Percentiles rank a stretch among this genome's conserved stretches.
These are phyloP conservation scores for Anastatus disparis DNA, from an alignment of 1,140 invertebrate species.

Conservation along the genomic window DNA sequence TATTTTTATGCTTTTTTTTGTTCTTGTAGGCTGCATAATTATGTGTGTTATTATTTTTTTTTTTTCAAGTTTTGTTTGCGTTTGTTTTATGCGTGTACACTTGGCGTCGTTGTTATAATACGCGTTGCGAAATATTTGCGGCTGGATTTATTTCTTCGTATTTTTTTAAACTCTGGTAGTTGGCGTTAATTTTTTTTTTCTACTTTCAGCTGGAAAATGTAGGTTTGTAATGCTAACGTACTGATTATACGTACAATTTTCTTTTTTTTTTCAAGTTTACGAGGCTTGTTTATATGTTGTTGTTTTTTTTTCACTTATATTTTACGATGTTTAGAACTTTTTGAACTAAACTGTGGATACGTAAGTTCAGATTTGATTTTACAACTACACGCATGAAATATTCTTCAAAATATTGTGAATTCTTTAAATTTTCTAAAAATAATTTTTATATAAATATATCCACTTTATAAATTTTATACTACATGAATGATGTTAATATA, in stretches of 20 bases:
- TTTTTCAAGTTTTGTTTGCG: not conserved
- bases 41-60: not conserved
- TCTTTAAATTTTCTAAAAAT: too few relatives aligned
- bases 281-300: not conserved
- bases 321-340: too few relatives aligned
- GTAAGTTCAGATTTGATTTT: too few relatives aligned
- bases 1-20: not conserved
- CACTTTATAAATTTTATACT: too few relatives aligned
- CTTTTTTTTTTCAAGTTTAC: too few relatives aligned
- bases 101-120: not conserved
- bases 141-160: not conserved
- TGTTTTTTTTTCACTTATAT: not conserved
- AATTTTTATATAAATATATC: too few relatives aligned
- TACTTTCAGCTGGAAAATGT: not conserved
- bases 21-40: not conserved
- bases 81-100: not conserved
- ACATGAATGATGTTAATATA: too few relatives aligned
- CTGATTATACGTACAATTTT: constrained; percentile 5
- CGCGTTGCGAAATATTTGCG: constrained; percentile 1
- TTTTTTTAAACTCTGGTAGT: too few relatives aligned
- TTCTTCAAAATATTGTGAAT: too few relatives aligned
- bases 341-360: too few relatives aligned
- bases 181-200: not conserved
- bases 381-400: too few relatives aligned
- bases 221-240: constrained; percentile 3